These are phyloP conservation scores for Sphenopsis melanotis DNA, from an alignment of 2,797 vertebrate species.

Conservation along the genomic window DNA sequence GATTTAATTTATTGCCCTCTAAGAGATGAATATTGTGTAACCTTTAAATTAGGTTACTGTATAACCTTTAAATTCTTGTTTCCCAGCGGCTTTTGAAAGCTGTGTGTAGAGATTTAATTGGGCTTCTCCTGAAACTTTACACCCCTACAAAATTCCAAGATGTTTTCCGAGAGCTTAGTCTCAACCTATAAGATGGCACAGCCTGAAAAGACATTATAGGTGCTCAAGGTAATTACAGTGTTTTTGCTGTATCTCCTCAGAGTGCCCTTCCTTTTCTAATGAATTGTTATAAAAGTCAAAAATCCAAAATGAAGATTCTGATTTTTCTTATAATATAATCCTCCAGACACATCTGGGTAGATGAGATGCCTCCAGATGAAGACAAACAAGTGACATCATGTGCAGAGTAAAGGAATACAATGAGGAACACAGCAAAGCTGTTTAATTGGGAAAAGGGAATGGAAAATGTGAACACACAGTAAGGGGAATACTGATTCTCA, in stretches of 20 bases:
- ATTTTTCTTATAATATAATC: neutral
- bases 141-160: neutral
- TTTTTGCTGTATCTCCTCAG: neutral
- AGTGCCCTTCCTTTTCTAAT: neutral
- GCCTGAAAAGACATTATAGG: neutral
- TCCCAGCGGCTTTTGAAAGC: neutral
- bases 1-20: neutral
- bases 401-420: neutral
- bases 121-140: neutral
- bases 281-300: neutral
- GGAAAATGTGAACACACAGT: accelerated
- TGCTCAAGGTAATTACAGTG: neutral
- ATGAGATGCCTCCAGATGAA: neutral
- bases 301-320: neutral
- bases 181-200: neutral
- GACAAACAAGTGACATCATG: neutral
- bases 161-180: neutral
- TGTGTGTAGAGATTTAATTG: neutral
- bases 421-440: neutral
- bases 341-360: neutral
- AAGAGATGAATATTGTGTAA: neutral
- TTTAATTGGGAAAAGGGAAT: neutral
- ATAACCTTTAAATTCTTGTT: neutral
- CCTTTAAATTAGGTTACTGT: neutral
- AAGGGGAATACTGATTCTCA: neutral